Evolutionary conservation across 1,140 invertebrate genomes (phyloP).

Genomic region (Musca vetustissima): DNA sequence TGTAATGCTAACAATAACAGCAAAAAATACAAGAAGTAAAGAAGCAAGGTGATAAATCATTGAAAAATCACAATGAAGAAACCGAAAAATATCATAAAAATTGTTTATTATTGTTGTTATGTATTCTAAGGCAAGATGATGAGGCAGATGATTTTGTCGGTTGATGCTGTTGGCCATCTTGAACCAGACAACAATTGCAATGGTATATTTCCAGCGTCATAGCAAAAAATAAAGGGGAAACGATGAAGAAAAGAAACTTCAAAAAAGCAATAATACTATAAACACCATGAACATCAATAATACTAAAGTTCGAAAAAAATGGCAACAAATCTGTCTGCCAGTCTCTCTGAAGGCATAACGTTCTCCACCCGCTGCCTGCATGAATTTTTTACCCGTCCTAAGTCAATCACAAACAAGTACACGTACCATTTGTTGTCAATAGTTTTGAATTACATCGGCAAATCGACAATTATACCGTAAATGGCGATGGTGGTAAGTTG

Average conservation of each 20-base stretch:
- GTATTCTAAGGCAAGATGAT: no score
- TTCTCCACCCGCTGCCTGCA: background rate
- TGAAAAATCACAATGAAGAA: no score
- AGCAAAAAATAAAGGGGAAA: background rate
- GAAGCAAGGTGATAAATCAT: no score
- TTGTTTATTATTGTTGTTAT: no score
- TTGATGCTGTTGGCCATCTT: no score
- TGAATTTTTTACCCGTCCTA: background rate
- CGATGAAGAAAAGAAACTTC: background rate
- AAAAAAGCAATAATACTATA: background rate
- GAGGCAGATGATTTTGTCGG: no score
- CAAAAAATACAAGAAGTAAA: no score
- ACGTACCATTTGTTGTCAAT: constrained; percentile 9
- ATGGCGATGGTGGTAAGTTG: constrained; percentile 15
- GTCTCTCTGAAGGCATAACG: no score
- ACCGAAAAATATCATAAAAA: no score
- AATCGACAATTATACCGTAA: constrained; percentile 19
- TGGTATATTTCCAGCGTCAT: background rate
- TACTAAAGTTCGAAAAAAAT: background rate
- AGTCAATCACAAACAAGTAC: background rate
- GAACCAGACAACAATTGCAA: background rate
- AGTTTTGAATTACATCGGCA: constrained; percentile 15
- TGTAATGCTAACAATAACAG: no score
- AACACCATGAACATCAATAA: constrained; percentile 17
- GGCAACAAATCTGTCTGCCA: background rate